Conservation (phyloP, 2,113 vertebrate species). For the Cebidichthys violaceus region DNA sequence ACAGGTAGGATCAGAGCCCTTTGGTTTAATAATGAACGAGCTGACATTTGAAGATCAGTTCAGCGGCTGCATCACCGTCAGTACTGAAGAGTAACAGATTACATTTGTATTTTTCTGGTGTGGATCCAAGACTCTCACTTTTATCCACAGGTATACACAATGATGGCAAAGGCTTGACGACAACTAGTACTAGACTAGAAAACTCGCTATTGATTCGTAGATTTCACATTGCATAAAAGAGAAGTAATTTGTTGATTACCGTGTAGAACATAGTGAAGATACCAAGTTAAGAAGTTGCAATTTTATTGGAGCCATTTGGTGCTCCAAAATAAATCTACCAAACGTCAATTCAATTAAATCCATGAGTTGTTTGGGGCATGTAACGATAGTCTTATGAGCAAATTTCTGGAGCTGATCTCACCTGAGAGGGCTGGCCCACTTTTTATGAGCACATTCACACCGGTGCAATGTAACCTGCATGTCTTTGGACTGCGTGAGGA, state of each 20-base stretch:
- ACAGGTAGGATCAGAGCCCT: conserved; percentile 58
- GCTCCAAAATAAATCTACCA: not conserved
- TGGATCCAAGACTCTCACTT: not conserved
- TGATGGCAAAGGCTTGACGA: not conserved
- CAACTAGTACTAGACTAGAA: not conserved
- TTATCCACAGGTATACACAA: not conserved
- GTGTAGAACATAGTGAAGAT: not conserved
- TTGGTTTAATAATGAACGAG: conserved; percentile 70
- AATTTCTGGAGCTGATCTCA: not conserved
- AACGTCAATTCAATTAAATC: not conserved
- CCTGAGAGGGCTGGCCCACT: not conserved
- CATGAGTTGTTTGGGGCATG: not conserved
- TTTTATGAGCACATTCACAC: not conserved
- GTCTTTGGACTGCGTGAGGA: not conserved
- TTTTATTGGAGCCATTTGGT: conserved; percentile 2
- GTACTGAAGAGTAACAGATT: conserved; percentile 37
- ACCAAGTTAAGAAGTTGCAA: not conserved
- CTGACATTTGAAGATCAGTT: conserved; percentile 76
- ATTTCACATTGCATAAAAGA: conserved; percentile 12
- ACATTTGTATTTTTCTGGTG: not conserved
- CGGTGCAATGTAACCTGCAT: not conserved
- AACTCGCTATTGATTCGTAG: conserved; percentile 16
- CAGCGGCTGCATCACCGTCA: conserved; percentile 53
- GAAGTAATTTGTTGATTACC: not conserved
- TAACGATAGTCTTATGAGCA: not conserved